Percentiles rank a stretch among this genome's conserved stretches.
These are phyloP conservation scores for Scaptomyza montana DNA, from an alignment of 1,140 invertebrate species.

Conservation along the genomic window DNA sequence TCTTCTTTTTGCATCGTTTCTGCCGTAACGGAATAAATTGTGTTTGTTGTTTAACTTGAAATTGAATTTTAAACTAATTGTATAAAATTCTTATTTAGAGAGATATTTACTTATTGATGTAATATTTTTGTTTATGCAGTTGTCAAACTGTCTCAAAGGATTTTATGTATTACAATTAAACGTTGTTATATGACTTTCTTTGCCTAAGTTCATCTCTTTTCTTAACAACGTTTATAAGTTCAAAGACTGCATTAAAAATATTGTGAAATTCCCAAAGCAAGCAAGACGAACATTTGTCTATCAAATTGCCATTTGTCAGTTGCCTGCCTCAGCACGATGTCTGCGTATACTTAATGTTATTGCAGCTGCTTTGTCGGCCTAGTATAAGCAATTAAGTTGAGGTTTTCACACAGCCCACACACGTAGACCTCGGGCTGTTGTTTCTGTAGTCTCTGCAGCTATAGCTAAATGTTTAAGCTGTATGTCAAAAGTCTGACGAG, in stretches of 20 bases:
- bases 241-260: background rate
- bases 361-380: constrained; percentile 74
- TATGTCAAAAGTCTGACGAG: constrained; percentile 1
- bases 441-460: background rate
- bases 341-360: constrained; percentile 72
- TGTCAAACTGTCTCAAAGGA: too few relatives aligned
- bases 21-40: too few relatives aligned
- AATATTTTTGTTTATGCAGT: too few relatives aligned
- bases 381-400: constrained; percentile 75
- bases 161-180: too few relatives aligned
- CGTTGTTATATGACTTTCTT: too few relatives aligned
- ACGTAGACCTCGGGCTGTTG: constrained; percentile 21
- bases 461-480: background rate
- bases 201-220: background rate
- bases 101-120: too few relatives aligned
- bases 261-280: background rate
- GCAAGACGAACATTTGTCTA: constrained; percentile 1
- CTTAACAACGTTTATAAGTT: background rate
- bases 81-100: too few relatives aligned
- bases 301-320: constrained; percentile 23
- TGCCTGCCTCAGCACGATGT: background rate
- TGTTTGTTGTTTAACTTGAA: too few relatives aligned
- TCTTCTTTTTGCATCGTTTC: too few relatives aligned
- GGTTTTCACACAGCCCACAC: constrained; percentile 51
- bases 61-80: too few relatives aligned